Conservation (phyloP, 2,888 invertebrate species). For the Allolobophora icterica region DNA sequence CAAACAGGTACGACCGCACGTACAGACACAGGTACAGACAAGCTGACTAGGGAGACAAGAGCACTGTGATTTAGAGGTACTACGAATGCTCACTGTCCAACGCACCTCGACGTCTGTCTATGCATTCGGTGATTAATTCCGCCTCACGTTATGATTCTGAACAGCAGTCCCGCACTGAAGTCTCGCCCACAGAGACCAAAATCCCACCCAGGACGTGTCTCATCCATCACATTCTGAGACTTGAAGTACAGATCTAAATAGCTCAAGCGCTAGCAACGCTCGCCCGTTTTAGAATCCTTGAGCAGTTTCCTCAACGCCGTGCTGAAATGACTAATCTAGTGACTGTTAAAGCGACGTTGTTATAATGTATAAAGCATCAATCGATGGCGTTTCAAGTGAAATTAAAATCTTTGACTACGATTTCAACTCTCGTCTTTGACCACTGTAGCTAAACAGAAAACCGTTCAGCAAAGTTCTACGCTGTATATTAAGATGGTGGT, state of each 20-base stretch:
- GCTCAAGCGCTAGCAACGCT: background rate
- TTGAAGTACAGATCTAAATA: background rate
- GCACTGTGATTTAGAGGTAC: background rate
- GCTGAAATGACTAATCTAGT: too few relatives aligned
- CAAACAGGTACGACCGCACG: background rate
- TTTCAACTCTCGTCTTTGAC: too few relatives aligned
- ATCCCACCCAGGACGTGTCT: slow-evolving; percentile 9
- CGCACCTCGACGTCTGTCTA: background rate
- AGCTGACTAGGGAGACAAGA: background rate
- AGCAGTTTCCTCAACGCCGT: background rate
- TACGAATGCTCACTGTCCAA: background rate
- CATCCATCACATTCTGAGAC: background rate
- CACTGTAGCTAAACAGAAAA: too few relatives aligned
- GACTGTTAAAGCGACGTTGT: too few relatives aligned
- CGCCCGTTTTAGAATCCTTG: background rate
- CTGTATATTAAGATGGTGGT: background rate
- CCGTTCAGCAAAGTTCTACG: too few relatives aligned
- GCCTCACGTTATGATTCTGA: background rate
- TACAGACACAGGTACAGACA: background rate
- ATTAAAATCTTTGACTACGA: too few relatives aligned
- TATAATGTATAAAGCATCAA: too few relatives aligned
- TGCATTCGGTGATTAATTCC: background rate
- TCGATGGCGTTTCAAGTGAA: too few relatives aligned
- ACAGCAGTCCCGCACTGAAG: background rate
- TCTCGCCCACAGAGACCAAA: background rate